phyloP scores from a whole-genome alignment of 2,888 invertebrate species.

The Nomada fucata region DNA sequence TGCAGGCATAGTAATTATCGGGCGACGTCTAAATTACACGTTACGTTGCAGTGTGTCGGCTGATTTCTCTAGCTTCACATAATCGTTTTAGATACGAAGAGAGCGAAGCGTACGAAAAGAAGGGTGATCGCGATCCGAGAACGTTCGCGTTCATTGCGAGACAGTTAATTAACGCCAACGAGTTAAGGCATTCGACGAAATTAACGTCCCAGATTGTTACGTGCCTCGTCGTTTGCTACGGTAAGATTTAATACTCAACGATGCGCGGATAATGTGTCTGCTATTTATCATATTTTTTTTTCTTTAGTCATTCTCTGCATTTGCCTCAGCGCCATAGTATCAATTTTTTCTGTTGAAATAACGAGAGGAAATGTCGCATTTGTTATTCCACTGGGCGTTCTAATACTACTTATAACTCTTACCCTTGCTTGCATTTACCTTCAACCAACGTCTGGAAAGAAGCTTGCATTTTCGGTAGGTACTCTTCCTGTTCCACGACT shows the following conservation, averaged over 20 bases:
- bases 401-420: constrained; percentile 61
- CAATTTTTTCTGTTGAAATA: constrained; percentile 65
- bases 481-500: not conserved
- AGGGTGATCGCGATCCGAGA: constrained; percentile 76
- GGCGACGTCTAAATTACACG: too few relatives aligned
- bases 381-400: constrained; percentile 62
- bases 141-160: constrained; percentile 73
- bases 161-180: constrained; percentile 84
- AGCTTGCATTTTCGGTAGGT: constrained; percentile 81
- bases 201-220: constrained; percentile 84
- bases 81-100: constrained; percentile 82
- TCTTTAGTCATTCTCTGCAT: constrained; percentile 70
- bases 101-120: constrained; percentile 81
- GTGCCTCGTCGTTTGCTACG: constrained; percentile 82
- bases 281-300: too few relatives aligned
- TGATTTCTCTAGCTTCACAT: too few relatives aligned
- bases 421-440: constrained; percentile 75
- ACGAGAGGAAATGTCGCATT: constrained; percentile 53
- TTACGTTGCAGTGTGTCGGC: too few relatives aligned
- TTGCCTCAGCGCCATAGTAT: constrained; percentile 63
- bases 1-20: too few relatives aligned
- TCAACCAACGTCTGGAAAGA: constrained; percentile 80
- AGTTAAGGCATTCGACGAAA: constrained; percentile 83
- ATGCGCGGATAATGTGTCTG: not conserved
- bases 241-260: constrained; percentile 71